Conservation (phyloP, 2,797 vertebrate genomes). For the Protosalanx chinensis region DNA sequence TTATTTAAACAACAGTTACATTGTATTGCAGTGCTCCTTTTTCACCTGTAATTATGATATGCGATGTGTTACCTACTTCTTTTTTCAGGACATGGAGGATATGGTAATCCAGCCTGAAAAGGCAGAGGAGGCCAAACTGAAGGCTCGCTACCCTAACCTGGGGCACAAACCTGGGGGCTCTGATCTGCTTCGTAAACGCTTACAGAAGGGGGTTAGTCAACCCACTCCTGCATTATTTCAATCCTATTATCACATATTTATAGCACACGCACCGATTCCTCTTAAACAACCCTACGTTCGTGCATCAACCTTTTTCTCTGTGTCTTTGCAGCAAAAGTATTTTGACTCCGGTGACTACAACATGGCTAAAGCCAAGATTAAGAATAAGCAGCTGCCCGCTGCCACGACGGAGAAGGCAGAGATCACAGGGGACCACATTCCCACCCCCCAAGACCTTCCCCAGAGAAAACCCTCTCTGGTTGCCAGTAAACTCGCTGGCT, state of each 20-base stretch:
- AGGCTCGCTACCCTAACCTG: conserved; percentile 93
- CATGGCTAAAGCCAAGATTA: conserved; percentile 99
- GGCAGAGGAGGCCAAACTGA: conserved; percentile 94
- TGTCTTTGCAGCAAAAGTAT: conserved; percentile 89
- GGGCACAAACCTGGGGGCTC: conserved; percentile 95
- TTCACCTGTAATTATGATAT: neutral
- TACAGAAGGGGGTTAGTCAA: conserved; percentile 94
- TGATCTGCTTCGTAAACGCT: conserved; percentile 94
- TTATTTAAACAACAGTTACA: neutral
- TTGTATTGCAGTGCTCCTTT: neutral
- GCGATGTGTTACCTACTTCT: neutral
- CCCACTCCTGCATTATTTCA: neutral
- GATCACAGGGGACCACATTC: conserved; percentile 98
- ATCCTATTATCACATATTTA: neutral
- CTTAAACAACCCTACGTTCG: neutral
- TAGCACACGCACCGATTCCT: neutral
- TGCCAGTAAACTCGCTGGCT: conserved; percentile 97
- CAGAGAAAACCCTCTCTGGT: conserved; percentile 97
- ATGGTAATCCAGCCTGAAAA: conserved; percentile 92
- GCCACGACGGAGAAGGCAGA: conserved; percentile 92
- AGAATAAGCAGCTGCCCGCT: conserved; percentile 94
- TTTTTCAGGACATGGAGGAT: conserved; percentile 87
- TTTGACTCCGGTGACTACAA: conserved; percentile 99
- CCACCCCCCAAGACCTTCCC: conserved; percentile 96
- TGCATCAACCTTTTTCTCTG: neutral